Evolutionary conservation across 92 coral and sea anemone genomes (phyloP).

Genomic region (Zoanthus gigantus): DNA sequence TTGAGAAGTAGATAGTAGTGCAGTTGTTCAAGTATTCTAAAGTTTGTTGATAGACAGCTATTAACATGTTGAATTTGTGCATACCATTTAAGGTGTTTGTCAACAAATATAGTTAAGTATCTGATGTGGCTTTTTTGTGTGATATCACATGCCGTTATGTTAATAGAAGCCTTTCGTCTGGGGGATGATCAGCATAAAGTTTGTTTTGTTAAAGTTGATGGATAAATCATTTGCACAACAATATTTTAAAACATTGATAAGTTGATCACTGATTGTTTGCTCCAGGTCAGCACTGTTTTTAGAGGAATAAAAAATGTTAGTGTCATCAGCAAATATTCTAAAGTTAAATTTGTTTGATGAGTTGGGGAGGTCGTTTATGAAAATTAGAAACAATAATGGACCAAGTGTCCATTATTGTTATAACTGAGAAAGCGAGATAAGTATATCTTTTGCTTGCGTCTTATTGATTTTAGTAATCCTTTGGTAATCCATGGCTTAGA

Average conservation of each 20-base stretch:
- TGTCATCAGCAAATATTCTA: too few relatives aligned
- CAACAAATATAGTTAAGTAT: conserved; percentile 53
- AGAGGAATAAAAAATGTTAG: neutral
- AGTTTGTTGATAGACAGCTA: conserved; percentile 44
- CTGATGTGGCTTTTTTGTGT: conserved; percentile 56
- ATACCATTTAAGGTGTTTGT: conserved; percentile 56
- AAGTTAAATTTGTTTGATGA: too few relatives aligned
- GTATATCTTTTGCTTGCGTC: too few relatives aligned
- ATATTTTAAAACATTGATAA: conserved; percentile 41
- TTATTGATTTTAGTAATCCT: too few relatives aligned
- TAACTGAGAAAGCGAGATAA: too few relatives aligned
- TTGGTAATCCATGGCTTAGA: too few relatives aligned
- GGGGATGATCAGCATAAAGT: conserved; percentile 59
- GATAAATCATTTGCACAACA: conserved; percentile 40
- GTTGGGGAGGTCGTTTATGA: too few relatives aligned
- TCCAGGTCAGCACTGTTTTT: conserved; percentile 49
- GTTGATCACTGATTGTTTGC: conserved; percentile 49
- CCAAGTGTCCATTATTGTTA: too few relatives aligned
- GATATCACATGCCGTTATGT: neutral
- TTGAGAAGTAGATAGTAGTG: conserved; percentile 9
- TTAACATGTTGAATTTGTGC: conserved; percentile 51
- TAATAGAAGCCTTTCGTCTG: conserved; percentile 10
- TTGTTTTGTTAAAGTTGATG: conserved; percentile 53
- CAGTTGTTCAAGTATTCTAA: conserved; percentile 32
- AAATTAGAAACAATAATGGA: too few relatives aligned